Conservation (phyloP, 2,888 invertebrate genomes). For the Acanthococcus lagerstroemiae region DNA sequence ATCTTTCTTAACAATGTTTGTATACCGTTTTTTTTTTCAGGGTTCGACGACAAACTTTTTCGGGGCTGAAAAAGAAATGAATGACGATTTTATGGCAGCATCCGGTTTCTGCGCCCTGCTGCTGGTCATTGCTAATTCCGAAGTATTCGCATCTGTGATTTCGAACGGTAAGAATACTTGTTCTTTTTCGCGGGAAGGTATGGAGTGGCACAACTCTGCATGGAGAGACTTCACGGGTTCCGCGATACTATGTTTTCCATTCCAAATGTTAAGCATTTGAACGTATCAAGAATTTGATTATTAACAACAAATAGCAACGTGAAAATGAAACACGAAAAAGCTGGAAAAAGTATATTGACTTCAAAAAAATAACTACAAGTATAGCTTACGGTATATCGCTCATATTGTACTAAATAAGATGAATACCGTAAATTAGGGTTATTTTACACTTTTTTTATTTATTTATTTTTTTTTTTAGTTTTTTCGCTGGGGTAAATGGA, state of each 20-base stretch:
- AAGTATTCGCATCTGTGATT: constrained; percentile 28
- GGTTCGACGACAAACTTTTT: too few species aligned
- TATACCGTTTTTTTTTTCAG: too few species aligned
- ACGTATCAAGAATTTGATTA: not conserved
- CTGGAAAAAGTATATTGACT: not conserved
- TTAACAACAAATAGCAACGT: not conserved
- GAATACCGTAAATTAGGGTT: too few species aligned
- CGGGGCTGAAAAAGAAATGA: constrained; percentile 23
- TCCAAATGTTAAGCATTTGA: not conserved
- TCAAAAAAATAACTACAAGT: not conserved
- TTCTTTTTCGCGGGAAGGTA: not conserved
- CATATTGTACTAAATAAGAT: not conserved
- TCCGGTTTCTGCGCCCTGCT: constrained; percentile 5
- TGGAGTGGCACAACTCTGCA: not conserved
- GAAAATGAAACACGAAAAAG: not conserved
- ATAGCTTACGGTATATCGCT: not conserved
- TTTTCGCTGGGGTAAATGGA: too few species aligned
- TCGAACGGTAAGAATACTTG: constrained; percentile 15
- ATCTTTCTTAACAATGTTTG: too few species aligned
- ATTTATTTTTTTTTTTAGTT: too few species aligned
- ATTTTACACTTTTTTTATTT: too few species aligned
- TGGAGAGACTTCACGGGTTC: too few species aligned
- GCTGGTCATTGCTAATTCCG: constrained; percentile 11
- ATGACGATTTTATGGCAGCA: constrained; percentile 21
- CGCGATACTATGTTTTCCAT: not conserved